phyloP scores from a whole-genome alignment of 1,140 invertebrate species.

The Lepeophtheirus salmonis region DNA sequence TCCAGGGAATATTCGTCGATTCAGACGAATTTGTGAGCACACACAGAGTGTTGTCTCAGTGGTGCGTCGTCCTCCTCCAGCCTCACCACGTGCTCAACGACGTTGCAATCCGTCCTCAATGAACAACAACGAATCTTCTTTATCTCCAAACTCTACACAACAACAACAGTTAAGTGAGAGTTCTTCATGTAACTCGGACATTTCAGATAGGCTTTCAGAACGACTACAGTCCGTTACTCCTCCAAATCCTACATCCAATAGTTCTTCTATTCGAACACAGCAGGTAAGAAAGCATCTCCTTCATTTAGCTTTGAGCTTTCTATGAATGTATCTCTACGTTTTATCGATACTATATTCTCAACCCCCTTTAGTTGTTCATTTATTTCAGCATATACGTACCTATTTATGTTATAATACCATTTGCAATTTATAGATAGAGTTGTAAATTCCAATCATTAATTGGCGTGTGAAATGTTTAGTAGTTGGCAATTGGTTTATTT shows the following conservation, averaged over 20 bases:
- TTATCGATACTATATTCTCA: no score
- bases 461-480: no score
- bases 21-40: conserved; percentile 85
- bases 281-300: not conserved
- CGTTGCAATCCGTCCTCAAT: conserved; percentile 32
- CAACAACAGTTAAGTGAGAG: conserved; percentile 35
- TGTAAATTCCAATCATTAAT: no score
- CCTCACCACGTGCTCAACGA: conserved; percentile 40
- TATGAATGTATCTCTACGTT: no score
- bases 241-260: not conserved
- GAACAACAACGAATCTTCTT: conserved; percentile 34
- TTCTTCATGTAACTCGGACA: conserved; percentile 59
- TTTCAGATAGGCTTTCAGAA: conserved; percentile 46
- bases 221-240: conserved; percentile 17
- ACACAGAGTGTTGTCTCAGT: conserved; percentile 68
- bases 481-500: no score
- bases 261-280: conserved; percentile 3
- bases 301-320: no score
- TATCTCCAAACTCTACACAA: not conserved
- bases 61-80: conserved; percentile 38
- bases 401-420: no score
- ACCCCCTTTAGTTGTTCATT: no score
- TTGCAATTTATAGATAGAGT: no score
- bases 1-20: conserved; percentile 76
- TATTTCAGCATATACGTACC: no score